phyloP scores from a whole-genome alignment of 2,113 vertebrate species.

The Phyllostomus hastatus region DNA sequence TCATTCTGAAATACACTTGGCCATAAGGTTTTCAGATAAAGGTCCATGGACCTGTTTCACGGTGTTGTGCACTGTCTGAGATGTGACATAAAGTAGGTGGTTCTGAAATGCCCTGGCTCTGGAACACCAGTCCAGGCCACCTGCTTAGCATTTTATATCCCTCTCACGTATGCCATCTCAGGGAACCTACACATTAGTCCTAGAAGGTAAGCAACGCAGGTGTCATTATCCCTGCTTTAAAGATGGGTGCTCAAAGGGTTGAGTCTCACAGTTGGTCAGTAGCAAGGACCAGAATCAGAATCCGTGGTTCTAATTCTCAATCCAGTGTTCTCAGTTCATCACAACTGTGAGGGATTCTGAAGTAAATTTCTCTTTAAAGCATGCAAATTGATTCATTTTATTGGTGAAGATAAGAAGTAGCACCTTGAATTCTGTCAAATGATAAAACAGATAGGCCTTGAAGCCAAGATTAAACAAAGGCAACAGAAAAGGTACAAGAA shows the following conservation, averaged over 20 bases:
- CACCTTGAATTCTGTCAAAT: slow-evolving; percentile 47
- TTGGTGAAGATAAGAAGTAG: slow-evolving; percentile 54
- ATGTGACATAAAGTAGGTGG: background rate
- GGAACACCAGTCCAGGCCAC: background rate
- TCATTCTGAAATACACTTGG: background rate
- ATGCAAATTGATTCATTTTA: slow-evolving; percentile 54
- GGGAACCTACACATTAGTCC: background rate
- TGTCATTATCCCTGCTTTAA: background rate
- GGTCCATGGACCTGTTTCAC: background rate
- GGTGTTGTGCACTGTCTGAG: background rate
- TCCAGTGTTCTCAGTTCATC: background rate
- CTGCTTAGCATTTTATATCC: background rate
- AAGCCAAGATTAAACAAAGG: slow-evolving; percentile 59
- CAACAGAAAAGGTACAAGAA: background rate
- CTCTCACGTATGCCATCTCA: background rate
- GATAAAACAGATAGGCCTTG: slow-evolving; percentile 30
- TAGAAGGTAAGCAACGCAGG: background rate
- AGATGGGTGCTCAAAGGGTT: background rate
- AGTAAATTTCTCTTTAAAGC: slow-evolving; percentile 39
- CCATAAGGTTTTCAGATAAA: background rate
- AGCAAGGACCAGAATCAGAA: background rate
- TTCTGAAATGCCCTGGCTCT: background rate
- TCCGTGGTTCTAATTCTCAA: background rate
- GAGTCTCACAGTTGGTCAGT: background rate
- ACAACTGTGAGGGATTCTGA: slow-evolving; percentile 18